Evolutionary conservation across 2,113 vertebrate species (phyloP), one percentile per base, ranked within the genome.

Genomic region (Numenius arquata): DNA sequence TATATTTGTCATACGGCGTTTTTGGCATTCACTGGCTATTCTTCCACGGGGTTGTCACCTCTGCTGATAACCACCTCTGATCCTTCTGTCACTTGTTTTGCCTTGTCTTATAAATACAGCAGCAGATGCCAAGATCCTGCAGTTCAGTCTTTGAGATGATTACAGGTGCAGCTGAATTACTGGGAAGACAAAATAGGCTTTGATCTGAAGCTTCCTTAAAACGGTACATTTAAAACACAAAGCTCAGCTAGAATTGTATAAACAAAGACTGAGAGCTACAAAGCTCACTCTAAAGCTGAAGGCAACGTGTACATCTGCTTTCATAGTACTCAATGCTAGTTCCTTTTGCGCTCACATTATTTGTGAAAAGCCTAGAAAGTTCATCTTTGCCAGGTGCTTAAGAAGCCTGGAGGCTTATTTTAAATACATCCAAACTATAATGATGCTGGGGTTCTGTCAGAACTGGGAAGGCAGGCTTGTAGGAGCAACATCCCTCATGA

Each of bases 11-110:
- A 8, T 26, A 8, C 16, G 52, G 48, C 14, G 7, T 34, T 86
- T 89, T 68, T 71, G 62, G 73, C 59, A 47, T n/a, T 73, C 80
- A 7, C 55, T 81, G 89, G 92, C 76, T 78, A 89, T 63, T 82
- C 74, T 75, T 86, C 68, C 83, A 2, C n/a, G 38, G 40, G 41
- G 26, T 7, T 94, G 89, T 78, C 78, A 90, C 76, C 79, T 68
- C 2, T 72, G 74, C 92, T 80, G 91, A 86, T 76, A 95, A 75
- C 75, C 90, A 96, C 90, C 95, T 88, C 84, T 90, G 90, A 96
- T 95, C 93, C 91, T 94, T 56, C 88, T 91, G 95, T 72, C 89
- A 58, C 81, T 94, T 88, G 40, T 29, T 95, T 82, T 91, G 73
- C 80, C 81, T 85, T 68, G 43, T 53, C 84, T 92, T 63, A 78